A percentile compares a stretch with the other conserved stretches of the same genome.
Evolutionary conservation across 1,140 invertebrate genomes (phyloP).

Genomic region (Nymphalis io): DNA sequence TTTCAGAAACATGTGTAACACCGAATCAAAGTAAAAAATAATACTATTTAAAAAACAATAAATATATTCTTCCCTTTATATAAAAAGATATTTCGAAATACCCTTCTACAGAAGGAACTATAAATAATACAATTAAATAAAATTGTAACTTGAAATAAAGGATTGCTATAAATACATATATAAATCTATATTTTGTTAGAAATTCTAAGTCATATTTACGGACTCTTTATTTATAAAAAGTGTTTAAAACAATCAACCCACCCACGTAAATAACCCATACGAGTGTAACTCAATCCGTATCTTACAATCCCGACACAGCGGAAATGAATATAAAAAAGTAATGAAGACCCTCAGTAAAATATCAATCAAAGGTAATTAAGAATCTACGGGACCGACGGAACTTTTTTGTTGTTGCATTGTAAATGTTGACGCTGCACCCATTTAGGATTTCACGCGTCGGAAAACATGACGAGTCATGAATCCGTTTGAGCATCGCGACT

Average conservation of each 20-base stretch:
- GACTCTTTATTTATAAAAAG: too few relatives aligned
- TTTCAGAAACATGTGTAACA: too few relatives aligned
- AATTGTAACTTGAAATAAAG: too few relatives aligned
- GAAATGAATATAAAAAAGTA: slow-evolving; percentile 47
- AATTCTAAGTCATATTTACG: too few relatives aligned
- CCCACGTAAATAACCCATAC: slow-evolving; percentile 1
- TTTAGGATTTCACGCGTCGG: slow-evolving; percentile 61
- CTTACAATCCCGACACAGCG: slow-evolving; percentile 27
- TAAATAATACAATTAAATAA: too few relatives aligned
- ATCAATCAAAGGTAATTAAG: slow-evolving; percentile 59
- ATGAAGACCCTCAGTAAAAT: slow-evolving; percentile 50
- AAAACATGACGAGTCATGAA: slow-evolving; percentile 53
- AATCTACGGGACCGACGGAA: slow-evolving; percentile 42
- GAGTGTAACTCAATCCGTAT: slow-evolving; percentile 4
- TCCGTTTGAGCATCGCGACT: slow-evolving; percentile 33
- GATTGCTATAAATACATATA: too few relatives aligned
- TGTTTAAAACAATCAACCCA: neutral
- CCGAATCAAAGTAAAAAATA: too few relatives aligned
- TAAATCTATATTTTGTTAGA: too few relatives aligned
- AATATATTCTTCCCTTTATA: too few relatives aligned
- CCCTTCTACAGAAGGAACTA: too few relatives aligned
- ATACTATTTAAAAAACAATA: too few relatives aligned
- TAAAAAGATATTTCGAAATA: too few relatives aligned
- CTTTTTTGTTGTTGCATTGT: slow-evolving; percentile 52
- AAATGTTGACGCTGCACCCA: slow-evolving; percentile 48